A percentile compares a stretch with the other conserved stretches of the same genome.
These are phyloP conservation scores for Cynopterus sphinx DNA, from an alignment of 2,797 vertebrate species.

Conservation along the genomic window DNA sequence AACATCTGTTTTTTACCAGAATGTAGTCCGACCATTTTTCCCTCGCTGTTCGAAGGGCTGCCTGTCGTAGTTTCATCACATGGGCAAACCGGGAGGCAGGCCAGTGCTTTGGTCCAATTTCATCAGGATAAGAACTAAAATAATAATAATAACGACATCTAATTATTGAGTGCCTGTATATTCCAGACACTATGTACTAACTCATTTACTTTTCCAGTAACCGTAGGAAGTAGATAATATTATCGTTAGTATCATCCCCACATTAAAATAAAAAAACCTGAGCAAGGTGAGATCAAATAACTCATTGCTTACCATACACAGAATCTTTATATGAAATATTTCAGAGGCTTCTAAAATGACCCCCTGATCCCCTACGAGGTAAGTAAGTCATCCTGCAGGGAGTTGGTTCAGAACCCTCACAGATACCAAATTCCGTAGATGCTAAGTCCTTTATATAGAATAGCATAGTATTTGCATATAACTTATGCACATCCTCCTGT, in stretches of 20 bases:
- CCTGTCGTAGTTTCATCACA: constrained; percentile 96
- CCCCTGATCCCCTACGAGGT: background rate
- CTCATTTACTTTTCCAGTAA: background rate
- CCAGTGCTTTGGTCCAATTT: constrained; percentile 98
- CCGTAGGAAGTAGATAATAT: background rate
- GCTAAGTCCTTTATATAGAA: background rate
- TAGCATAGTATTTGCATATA: background rate
- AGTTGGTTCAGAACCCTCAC: background rate
- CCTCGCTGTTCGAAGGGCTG: constrained; percentile 92
- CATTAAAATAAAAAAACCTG: background rate
- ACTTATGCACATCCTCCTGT: background rate
- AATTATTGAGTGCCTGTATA: background rate
- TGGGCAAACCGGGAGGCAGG: constrained; percentile 93
- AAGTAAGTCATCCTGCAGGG: background rate
- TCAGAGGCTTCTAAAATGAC: background rate
- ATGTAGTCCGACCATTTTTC: constrained; percentile 98
- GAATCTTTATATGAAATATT: background rate
- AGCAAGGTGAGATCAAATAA: background rate
- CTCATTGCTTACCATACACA: background rate
- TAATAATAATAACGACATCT: background rate
- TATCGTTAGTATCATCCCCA: background rate
- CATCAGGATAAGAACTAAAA: constrained; percentile 93
- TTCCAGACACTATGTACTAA: background rate
- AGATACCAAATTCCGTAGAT: background rate
- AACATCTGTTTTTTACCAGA: constrained; percentile 87